phyloP scores from a whole-genome alignment of 2,113 vertebrate genomes.

The Ahaetulla prasina region DNA sequence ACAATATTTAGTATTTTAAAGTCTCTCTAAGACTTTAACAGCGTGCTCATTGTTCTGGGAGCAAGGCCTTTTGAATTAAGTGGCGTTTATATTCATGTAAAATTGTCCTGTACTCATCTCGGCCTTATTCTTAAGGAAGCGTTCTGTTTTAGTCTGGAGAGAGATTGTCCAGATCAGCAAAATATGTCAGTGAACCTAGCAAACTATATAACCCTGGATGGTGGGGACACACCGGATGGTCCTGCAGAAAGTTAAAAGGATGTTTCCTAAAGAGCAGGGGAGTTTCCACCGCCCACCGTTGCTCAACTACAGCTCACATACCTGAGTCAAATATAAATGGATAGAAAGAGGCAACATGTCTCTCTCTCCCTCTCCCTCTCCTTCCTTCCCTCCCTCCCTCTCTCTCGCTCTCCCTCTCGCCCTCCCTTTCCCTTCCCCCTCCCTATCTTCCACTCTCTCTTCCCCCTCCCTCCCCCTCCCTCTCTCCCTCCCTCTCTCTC shows the following conservation, averaged over 20 bases:
- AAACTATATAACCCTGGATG: not conserved
- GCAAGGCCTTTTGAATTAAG: not conserved
- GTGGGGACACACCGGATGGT: not conserved
- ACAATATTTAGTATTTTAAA: not conserved
- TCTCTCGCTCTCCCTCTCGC: accelerated
- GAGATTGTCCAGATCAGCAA: not conserved
- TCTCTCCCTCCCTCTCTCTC: no score
- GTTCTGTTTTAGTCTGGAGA: not conserved
- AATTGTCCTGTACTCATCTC: not conserved
- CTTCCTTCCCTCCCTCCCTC: no score
- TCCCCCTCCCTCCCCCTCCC: accelerated
- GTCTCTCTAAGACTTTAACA: not conserved
- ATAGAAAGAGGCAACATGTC: not conserved
- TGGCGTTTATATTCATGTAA: not conserved
- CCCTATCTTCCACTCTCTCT: no score
- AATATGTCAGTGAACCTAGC: not conserved
- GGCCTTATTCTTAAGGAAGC: not conserved
- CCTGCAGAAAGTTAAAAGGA: not conserved
- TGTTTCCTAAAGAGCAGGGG: not conserved
- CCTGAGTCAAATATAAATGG: not conserved
- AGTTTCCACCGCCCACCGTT: not conserved
- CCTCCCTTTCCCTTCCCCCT: no score
- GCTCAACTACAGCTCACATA: not conserved
- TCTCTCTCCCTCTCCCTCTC: accelerated
- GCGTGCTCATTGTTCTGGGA: not conserved